These are phyloP conservation scores for Gadopsis marmoratus DNA, from an alignment of 2,797 vertebrate species.

Conservation along the genomic window DNA sequence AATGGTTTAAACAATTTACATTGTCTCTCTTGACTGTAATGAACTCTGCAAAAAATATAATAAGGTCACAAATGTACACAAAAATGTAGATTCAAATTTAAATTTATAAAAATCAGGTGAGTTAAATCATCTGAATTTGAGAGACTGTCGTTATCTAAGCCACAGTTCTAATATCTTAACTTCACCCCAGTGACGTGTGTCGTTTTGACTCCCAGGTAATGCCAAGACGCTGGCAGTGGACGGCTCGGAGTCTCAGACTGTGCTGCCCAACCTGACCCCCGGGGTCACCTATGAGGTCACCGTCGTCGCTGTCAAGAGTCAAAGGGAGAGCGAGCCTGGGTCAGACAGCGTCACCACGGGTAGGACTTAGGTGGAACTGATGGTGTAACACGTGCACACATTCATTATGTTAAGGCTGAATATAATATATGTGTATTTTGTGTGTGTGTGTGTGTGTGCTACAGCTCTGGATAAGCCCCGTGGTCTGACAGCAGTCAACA, in stretches of 20 bases:
- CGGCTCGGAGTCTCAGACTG: slow-evolving; percentile 86
- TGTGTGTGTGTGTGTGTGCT: slow-evolving; percentile 50
- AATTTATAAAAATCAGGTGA: too few relatives aligned
- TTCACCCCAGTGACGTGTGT: not conserved
- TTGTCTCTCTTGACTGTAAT: not conserved
- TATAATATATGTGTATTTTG: not conserved
- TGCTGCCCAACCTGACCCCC: slow-evolving; percentile 88
- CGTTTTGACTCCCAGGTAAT: slow-evolving; percentile 79
- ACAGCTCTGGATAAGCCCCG: slow-evolving; percentile 94
- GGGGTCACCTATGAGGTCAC: slow-evolving; percentile 91
- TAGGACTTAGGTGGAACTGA: slow-evolving; percentile 48
- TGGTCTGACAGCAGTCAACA: slow-evolving; percentile 90
- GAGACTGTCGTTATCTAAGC: not conserved
- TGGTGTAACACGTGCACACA: not conserved
- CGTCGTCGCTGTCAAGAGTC: slow-evolving; percentile 89
- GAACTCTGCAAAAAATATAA: not conserved
- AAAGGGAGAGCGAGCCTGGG: slow-evolving; percentile 92
- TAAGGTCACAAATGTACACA: not conserved
- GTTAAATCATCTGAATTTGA: not conserved
- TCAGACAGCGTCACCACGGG: slow-evolving; percentile 93
- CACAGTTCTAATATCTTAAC: not conserved
- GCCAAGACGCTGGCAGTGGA: slow-evolving; percentile 86
- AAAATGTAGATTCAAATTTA: too few relatives aligned
- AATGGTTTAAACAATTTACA: not conserved
- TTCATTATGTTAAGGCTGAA: not conserved